Evolutionary conservation across 92 coral and sea anemone species (phyloP).

Genomic region (Parazoanthus darwini): DNA sequence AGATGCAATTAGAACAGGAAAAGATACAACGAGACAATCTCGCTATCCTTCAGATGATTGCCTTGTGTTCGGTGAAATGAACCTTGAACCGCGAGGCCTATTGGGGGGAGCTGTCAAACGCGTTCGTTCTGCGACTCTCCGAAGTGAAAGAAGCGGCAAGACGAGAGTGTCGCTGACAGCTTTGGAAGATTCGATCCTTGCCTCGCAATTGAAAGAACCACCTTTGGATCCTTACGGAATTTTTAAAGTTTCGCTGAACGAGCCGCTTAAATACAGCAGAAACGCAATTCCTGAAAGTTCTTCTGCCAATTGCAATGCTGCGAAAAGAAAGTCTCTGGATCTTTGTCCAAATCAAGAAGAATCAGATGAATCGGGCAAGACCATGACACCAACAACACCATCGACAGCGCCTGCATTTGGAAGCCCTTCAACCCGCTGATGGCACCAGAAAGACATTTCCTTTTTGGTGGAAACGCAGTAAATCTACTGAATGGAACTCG

Average conservation of each 20-base stretch:
- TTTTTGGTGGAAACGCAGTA: too few relatives aligned
- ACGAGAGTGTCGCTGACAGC: not conserved
- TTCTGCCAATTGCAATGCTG: not conserved
- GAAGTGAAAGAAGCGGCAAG: not conserved
- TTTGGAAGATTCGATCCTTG: not conserved
- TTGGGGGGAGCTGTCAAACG: not conserved
- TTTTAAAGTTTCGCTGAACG: not conserved
- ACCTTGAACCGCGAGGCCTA: not conserved
- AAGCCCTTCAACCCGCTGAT: too few relatives aligned
- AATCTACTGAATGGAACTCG: too few relatives aligned
- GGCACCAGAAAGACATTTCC: too few relatives aligned
- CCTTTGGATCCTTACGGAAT: not conserved
- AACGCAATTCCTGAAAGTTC: not conserved
- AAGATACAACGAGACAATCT: not conserved
- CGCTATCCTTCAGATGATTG: not conserved
- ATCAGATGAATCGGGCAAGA: too few relatives aligned
- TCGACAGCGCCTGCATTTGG: too few relatives aligned
- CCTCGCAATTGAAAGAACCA: not conserved
- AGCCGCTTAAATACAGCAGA: conserved; percentile 18
- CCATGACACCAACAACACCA: too few relatives aligned
- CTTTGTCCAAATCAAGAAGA: not conserved
- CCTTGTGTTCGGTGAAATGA: not conserved
- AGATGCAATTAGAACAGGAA: not conserved
- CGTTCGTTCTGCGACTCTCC: not conserved
- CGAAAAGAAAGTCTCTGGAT: not conserved